Conservation (phyloP, 2,113 vertebrate genomes). For the Australoheros scitulus region DNA sequence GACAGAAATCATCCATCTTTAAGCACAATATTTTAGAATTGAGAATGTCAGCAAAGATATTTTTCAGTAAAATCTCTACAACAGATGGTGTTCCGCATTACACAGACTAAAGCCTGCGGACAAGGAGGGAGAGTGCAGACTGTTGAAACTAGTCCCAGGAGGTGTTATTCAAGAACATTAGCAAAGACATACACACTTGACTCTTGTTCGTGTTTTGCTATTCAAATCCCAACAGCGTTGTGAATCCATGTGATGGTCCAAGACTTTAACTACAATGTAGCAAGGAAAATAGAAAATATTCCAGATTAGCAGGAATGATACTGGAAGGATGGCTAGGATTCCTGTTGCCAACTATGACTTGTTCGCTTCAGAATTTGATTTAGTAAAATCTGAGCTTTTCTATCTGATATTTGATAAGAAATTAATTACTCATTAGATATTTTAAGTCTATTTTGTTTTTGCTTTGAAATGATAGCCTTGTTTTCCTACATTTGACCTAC, state of each 20-base stretch:
- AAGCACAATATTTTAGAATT: conserved; percentile 16
- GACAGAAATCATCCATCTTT: conserved; percentile 1
- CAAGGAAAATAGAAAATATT: conserved; percentile 39
- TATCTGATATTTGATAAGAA: conserved; percentile 35
- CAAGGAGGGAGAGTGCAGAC: conserved; percentile 50
- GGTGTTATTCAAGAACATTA: conserved; percentile 65
- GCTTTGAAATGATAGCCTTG: background rate
- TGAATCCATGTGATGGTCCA: conserved; percentile 52
- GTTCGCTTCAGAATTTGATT: conserved; percentile 30
- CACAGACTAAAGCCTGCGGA: conserved; percentile 42
- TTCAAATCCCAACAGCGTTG: conserved; percentile 60
- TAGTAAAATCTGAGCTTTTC: conserved; percentile 1
- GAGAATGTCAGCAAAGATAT: conserved; percentile 34
- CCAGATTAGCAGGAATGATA: conserved; percentile 46
- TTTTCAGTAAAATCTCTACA: conserved; percentile 40
- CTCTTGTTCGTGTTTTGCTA: conserved; percentile 65
- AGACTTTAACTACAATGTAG: conserved; percentile 47
- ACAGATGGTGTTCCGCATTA: conserved; percentile 60
- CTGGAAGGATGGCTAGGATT: conserved; percentile 3
- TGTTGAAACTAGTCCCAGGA: conserved; percentile 61
- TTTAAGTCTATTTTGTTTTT: conserved; percentile 20
- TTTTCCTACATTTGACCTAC: background rate
- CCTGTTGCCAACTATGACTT: conserved; percentile 56
- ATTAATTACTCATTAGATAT: conserved; percentile 27
- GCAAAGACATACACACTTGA: conserved; percentile 66